Evolutionary conservation across 1,140 invertebrate genomes (phyloP).

Genomic region (Thaumetopoea pityocampa): DNA sequence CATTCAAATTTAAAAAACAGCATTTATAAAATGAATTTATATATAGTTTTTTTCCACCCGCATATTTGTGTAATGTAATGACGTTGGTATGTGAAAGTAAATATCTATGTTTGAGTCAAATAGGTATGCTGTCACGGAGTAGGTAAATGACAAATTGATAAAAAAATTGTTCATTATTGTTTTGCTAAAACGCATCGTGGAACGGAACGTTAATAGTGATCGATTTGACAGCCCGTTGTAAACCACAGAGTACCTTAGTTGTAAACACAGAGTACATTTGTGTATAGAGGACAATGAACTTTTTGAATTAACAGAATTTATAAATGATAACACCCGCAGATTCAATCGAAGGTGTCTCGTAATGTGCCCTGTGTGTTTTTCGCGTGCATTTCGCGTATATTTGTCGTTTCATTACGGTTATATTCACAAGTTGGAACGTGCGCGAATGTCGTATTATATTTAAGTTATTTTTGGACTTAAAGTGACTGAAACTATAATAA

Average conservation of each 20-base stretch:
- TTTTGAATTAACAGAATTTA: slow-evolving; percentile 28
- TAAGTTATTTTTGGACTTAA: slow-evolving; percentile 5
- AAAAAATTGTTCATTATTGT: neutral
- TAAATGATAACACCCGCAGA: slow-evolving; percentile 23
- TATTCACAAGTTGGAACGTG: neutral
- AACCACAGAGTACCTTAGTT: slow-evolving; percentile 57
- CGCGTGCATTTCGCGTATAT: neutral
- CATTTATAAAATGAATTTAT: no score
- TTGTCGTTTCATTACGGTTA: neutral
- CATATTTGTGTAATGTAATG: no score
- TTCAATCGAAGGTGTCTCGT: slow-evolving; percentile 42
- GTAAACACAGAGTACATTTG: slow-evolving; percentile 61
- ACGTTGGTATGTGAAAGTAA: no score
- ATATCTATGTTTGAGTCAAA: no score
- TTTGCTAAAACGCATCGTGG: neutral
- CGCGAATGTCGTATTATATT: neutral
- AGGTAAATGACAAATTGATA: neutral
- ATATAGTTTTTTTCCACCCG: no score
- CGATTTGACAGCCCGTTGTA: slow-evolving; percentile 51
- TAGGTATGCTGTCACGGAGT: no score
- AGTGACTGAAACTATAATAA: neutral
- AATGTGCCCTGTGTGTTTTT: slow-evolving; percentile 3
- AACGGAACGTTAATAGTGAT: slow-evolving; percentile 18
- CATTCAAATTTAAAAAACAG: no score
- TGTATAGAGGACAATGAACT: no score